Percentiles rank a stretch among this genome's conserved stretches.
phyloP scores from a whole-genome alignment of 2,888 invertebrate genomes.

The Morinoia aosen region DNA sequence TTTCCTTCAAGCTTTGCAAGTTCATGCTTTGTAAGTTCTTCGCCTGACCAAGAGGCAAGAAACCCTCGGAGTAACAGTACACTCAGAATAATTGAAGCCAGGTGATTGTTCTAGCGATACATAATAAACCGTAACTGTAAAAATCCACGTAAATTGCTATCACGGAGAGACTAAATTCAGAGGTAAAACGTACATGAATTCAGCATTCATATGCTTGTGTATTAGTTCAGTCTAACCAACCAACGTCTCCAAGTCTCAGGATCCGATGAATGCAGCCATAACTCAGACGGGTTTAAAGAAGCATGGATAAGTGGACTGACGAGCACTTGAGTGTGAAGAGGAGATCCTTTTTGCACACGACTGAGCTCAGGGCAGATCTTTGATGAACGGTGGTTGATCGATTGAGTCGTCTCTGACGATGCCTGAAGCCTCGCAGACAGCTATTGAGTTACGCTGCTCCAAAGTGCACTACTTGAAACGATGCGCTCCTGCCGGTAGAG shows the following conservation, averaged over 20 bases:
- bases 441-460: background rate
- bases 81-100: too few relatives aligned
- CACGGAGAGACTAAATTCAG: too few relatives aligned
- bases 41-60: too few relatives aligned
- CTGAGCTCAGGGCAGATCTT: background rate
- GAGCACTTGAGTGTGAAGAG: background rate
- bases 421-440: background rate
- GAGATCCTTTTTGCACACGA: background rate
- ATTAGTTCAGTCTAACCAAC: background rate
- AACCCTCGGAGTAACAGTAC: too few relatives aligned
- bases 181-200: too few relatives aligned
- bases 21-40: too few relatives aligned
- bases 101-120: too few relatives aligned
- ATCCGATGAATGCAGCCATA: background rate
- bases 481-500: background rate
- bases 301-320: background rate
- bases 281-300: background rate
- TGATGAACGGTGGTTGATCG: background rate
- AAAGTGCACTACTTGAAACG: background rate
- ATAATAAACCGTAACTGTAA: too few relatives aligned
- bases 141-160: too few relatives aligned
- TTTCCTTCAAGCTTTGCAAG: too few relatives aligned
- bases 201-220: too few relatives aligned
- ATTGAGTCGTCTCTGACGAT: background rate
- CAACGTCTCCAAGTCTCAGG: background rate